Percentiles rank a stretch among this genome's conserved stretches.
Conservation (phyloP, 2,113 vertebrate genomes). For the Gopherus flavomarginatus region DNA sequence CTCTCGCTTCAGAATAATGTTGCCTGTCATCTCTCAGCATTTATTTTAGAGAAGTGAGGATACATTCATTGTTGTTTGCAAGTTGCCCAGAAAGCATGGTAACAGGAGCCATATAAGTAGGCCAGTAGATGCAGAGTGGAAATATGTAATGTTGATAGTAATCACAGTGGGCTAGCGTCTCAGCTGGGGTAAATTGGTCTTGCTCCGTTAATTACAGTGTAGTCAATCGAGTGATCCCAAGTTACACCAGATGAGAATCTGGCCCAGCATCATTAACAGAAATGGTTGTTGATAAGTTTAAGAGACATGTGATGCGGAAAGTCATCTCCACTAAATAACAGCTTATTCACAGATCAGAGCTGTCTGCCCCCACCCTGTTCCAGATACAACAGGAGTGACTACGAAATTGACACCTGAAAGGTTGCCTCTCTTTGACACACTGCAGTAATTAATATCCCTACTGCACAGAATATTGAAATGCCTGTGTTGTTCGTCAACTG, state of each 20-base stretch:
- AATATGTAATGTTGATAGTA: neutral
- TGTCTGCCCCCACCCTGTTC: neutral
- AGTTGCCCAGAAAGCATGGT: neutral
- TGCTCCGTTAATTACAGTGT: neutral
- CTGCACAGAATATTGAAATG: neutral
- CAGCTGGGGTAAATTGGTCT: neutral
- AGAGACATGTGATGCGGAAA: neutral
- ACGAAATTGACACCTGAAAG: neutral
- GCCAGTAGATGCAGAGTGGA: accelerated
- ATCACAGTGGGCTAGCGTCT: neutral
- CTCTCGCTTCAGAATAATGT: slow-evolving; percentile 42
- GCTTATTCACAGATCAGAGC: neutral
- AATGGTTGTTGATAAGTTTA: neutral
- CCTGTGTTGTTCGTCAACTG: neutral
- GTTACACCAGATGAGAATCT: neutral
- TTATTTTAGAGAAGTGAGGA: slow-evolving; percentile 65
- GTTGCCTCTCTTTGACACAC: neutral
- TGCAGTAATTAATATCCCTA: neutral
- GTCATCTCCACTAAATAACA: neutral
- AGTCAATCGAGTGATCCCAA: neutral
- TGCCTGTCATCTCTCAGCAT: slow-evolving; percentile 25
- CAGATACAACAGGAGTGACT: accelerated
- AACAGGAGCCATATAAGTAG: neutral
- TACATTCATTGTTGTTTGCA: slow-evolving; percentile 62
- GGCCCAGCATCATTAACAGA: accelerated